phyloP scores from a whole-genome alignment of 64 coral and sea anemone genomes.

The Trachythela sp. region DNA sequence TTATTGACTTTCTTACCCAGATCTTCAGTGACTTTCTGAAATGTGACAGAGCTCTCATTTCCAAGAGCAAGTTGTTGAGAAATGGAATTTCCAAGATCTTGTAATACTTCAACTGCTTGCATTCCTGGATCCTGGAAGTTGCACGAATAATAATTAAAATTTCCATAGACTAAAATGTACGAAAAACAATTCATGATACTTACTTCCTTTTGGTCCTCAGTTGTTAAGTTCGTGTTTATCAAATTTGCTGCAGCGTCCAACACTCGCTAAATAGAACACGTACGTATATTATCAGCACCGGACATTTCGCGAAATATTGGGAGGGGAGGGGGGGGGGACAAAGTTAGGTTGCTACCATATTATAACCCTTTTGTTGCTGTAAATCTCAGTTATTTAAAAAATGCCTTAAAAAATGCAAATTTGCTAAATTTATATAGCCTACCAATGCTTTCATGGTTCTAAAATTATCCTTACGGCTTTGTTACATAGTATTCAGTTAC shows the following conservation, averaged over 20 bases:
- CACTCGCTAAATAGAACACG: neutral
- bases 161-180: no score
- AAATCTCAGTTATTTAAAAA: no score
- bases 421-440: no score
- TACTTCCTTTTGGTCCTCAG: neutral
- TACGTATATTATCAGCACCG: neutral
- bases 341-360: no score
- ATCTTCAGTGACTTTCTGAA: neutral
- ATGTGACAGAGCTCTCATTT: neutral
- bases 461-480: no score
- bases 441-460: no score
- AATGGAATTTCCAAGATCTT: neutral
- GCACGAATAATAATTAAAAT: neutral
- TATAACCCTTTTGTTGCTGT: no score
- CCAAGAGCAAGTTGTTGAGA: constrained; percentile 6
- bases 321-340: neutral
- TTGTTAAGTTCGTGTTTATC: neutral
- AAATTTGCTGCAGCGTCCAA: neutral
- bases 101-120: neutral
- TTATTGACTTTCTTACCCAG: neutral
- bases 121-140: neutral
- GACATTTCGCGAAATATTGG: no score
- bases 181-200: no score
- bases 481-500: no score
- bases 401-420: no score